phyloP scores from a whole-genome alignment of 2,888 invertebrate genomes.

The Eucera pruinosa region DNA sequence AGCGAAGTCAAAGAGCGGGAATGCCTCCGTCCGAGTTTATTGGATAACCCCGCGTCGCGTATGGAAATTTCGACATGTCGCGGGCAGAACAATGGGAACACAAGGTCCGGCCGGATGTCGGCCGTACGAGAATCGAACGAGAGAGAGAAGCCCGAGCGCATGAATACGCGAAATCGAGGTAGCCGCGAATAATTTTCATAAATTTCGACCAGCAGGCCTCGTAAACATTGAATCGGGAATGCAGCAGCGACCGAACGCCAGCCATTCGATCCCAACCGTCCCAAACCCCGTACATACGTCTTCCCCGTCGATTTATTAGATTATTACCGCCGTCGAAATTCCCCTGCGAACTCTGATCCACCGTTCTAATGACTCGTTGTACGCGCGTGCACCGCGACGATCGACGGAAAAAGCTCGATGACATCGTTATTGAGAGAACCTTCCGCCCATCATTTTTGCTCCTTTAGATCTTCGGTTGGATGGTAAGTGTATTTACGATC shows the following conservation, averaged over 20 bases:
- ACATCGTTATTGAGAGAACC: conserved; percentile 43
- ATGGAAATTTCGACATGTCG: conserved; percentile 66
- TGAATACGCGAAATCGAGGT: conserved; percentile 75
- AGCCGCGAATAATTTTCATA: conserved; percentile 82
- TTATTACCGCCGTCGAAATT: conserved; percentile 70
- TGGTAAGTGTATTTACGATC: conserved; percentile 31
- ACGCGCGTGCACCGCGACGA: background rate
- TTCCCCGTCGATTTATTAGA: conserved; percentile 76
- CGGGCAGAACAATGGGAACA: conserved; percentile 60
- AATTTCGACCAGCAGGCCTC: conserved; percentile 75
- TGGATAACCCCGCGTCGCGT: conserved; percentile 63
- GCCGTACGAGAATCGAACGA: background rate
- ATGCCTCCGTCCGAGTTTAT: conserved; percentile 52
- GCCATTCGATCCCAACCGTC: conserved; percentile 27
- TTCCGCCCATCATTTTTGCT: background rate
- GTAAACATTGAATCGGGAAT: conserved; percentile 75
- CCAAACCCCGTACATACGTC: conserved; percentile 35
- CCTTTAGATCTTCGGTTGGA: background rate
- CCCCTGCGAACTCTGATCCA: background rate
- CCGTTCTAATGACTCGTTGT: conserved; percentile 39
- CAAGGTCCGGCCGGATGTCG: conserved; percentile 52
- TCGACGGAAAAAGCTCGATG: conserved; percentile 27
- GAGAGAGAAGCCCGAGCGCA: conserved; percentile 44
- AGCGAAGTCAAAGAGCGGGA: conserved; percentile 39
- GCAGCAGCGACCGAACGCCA: conserved; percentile 45